phyloP scores from a whole-genome alignment of 2,797 vertebrate genomes.

The Holocentrus rufus region DNA sequence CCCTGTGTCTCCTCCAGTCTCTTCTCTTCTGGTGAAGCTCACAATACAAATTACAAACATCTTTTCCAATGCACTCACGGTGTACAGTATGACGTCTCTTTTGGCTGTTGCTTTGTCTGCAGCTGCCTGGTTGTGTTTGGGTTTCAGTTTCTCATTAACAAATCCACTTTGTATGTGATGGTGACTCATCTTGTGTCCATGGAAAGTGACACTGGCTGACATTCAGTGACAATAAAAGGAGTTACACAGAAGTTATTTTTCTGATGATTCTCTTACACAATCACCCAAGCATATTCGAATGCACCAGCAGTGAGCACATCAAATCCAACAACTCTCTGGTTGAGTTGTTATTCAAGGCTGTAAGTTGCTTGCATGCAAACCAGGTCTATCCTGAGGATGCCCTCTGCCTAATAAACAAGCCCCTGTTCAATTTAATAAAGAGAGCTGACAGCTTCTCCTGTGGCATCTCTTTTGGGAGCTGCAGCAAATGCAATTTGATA shows the following conservation, averaged over 20 bases:
- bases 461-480: constrained; percentile 16
- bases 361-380: constrained; percentile 50
- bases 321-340: constrained; percentile 24
- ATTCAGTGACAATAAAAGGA: constrained; percentile 7
- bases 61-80: constrained; percentile 20
- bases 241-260: constrained; percentile 16
- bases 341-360: constrained; percentile 36
- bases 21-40: constrained; percentile 20
- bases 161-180: constrained; percentile 1
- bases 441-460: constrained; percentile 35
- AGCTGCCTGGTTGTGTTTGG: constrained; percentile 39
- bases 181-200: constrained; percentile 5
- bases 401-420: constrained; percentile 55
- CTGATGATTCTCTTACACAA: constrained; percentile 15
- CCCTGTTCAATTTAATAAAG: constrained; percentile 56
- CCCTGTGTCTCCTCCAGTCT: constrained; percentile 49
- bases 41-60: constrained; percentile 49
- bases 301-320: constrained; percentile 14
- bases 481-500: constrained; percentile 30
- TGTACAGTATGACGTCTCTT: constrained; percentile 42
- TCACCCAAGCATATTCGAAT: constrained; percentile 23
- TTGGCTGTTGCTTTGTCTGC: constrained; percentile 38
- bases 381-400: constrained; percentile 45
- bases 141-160: constrained; percentile 7
- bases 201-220: constrained; percentile 12